Conservation (phyloP, 53 echinoderm and acorn worm species). For the Paelopatides confundens region DNA sequence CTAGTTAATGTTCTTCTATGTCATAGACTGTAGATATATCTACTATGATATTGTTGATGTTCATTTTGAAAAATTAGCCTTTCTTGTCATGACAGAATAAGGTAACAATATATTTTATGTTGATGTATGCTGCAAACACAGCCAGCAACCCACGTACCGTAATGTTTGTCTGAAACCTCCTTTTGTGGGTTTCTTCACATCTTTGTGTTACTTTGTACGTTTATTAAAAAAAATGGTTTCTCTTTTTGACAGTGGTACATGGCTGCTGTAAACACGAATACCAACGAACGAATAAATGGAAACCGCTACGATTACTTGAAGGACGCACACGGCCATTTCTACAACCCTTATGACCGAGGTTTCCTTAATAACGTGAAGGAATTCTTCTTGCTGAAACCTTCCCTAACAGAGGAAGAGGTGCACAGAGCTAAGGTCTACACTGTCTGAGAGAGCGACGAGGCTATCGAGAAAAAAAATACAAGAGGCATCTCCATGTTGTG, state of each 20-base stretch:
- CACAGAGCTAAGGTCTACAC: constrained; percentile 83
- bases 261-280: constrained; percentile 87
- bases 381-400: constrained; percentile 79
- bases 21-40: too few species aligned
- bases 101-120: too few species aligned
- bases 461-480: too few species aligned
- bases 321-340: constrained; percentile 84
- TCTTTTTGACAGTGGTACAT: constrained; percentile 87
- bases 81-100: too few species aligned
- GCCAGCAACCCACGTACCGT: too few species aligned
- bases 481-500: background rate
- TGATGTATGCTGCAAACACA: too few species aligned
- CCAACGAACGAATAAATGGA: constrained; percentile 93
- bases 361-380: constrained; percentile 79
- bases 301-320: constrained; percentile 91
- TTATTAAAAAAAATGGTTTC: too few species aligned
- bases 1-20: too few species aligned
- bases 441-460: constrained; percentile 55
- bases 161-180: background rate
- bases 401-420: constrained; percentile 86
- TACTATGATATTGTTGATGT: too few species aligned
- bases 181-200: background rate
- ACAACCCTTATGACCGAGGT: constrained; percentile 96
- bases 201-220: too few species aligned
- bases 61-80: too few species aligned